phyloP scores from a whole-genome alignment of 2,888 invertebrate genomes.

The Erannis defoliaria region DNA sequence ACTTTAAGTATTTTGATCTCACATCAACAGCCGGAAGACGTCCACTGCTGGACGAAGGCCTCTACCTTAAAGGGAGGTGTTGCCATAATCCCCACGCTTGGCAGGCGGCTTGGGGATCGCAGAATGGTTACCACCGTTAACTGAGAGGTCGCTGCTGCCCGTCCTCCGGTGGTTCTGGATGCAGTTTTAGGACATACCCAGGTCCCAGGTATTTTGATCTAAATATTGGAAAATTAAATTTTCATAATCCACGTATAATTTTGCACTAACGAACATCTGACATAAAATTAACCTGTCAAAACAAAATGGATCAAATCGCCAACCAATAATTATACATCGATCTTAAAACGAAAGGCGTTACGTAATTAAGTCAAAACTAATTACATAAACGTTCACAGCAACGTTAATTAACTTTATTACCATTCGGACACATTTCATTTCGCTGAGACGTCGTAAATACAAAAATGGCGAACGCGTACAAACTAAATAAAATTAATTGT shows the following conservation, averaged over 20 bases:
- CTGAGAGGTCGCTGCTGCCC: no score
- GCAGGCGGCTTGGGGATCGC: no score
- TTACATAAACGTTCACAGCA: conserved; percentile 50
- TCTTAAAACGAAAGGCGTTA: conserved; percentile 26
- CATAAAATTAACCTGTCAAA: conserved; percentile 28
- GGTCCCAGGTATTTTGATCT: no score
- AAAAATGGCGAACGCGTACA: conserved; percentile 58
- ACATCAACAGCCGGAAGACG: no score
- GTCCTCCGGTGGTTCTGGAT: no score
- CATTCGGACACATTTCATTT: conserved; percentile 58
- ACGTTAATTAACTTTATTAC: conserved; percentile 53
- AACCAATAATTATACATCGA: conserved; percentile 23
- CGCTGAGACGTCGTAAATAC: conserved; percentile 55
- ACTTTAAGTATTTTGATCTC: no score
- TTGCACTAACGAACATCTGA: conserved; percentile 1
- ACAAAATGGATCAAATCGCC: conserved; percentile 16
- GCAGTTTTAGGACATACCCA: no score
- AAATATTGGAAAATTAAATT: not conserved
- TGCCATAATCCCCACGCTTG: no score
- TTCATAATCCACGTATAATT: not conserved
- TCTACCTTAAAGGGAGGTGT: no score
- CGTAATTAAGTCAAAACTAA: conserved; percentile 35
- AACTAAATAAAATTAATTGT: conserved; percentile 58
- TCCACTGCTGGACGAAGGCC: no score
- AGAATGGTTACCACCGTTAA: no score